Evolutionary conservation across 2,888 invertebrate species (phyloP), one percentile per base, ranked within the genome.

Genomic region (Habroteleia sp.): DNA sequence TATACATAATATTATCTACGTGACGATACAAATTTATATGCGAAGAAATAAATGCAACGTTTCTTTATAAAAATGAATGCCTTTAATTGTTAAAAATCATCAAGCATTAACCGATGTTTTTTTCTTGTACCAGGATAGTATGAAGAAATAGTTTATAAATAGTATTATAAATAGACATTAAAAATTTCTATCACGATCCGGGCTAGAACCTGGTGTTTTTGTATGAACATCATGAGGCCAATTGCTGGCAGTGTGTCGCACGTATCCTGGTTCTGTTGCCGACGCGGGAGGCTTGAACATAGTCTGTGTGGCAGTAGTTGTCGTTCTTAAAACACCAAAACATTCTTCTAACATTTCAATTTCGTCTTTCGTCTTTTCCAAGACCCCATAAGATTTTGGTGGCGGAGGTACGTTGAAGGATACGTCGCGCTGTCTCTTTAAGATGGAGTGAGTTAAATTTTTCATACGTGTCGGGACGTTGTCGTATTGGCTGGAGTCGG

Each of bases 261-360:
- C 94, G 80, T 92, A 94, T 1, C 94, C 94, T 0, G 93, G 94
- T 85, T 94, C 94, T 0, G 91, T 92, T 0, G 94, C 93, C 0
- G 93, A 91, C n/a, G 92, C 93, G 0, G 89, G 89, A 2, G 79
- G 62, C 8, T 60, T 41, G 31, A 7, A 16, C 42, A 77, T 75
- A 1, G 84, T 86, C 48, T 86, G 85, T 0, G 85, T 85, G 35
- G 82, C 84, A 1, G 80, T 86, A 6, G 82, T 83, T 7, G 85
- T 77, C 5, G 83, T 84, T 78, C 82, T 81, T 3, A 87, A 72
- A 16, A 77, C 83, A 37, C 81, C 84, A 60, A 88, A 84, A 77
- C 83, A 86, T 23, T 87, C 86, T 44, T 88, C 86, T 33, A 88
- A 77, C 81, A 84, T 85, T 60, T 87, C 85, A n/a, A 88, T 84